Base-by-base conservation (phyloP, 2,888 invertebrate species). In the Habroteleia sp. region DNA sequence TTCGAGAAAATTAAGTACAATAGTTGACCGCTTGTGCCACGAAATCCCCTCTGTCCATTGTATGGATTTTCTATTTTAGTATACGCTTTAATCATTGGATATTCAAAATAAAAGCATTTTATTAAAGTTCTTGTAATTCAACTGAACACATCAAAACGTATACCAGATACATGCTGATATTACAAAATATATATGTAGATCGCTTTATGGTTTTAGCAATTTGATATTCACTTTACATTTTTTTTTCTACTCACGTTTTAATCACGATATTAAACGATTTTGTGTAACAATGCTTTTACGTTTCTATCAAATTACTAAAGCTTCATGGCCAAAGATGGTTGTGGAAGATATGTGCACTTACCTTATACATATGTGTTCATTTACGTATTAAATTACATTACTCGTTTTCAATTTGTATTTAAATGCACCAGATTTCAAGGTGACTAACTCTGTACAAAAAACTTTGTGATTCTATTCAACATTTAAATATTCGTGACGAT, bases 261-360 rank as follows among this genome's bases (percentile, higher is more conserved):
- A 20, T n/a, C n/a, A n/a, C n/a, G n/a, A n/a, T n/a, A n/a, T n/a
- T n/a, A n/a, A n/a, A n/a, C n/a, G n/a, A n/a, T n/a, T n/a, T n/a
- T n/a, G n/a, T n/a, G n/a, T n/a, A n/a, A n/a, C n/a, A n/a, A n/a
- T n/a, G n/a, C 7, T 25, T 7, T 25, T 25, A 1, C 25, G 7
- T 25, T 3, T 25, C 25, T 4, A 8, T 60, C 81, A 86, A 88
- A 87, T 86, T 84, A 85, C 87, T 84, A 82, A 79, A 85, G 80
- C 80, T 82, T 1, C 5, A 6, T 83, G 81, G 83, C 84, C 87
- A 88, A 87, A 85, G 85, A 85, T 82, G 88, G 86, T 87, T 87
- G 88, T 87, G 88, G 86, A 81, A 84, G 84, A 83, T 85, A 83
- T 88, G 79, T 58, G 72, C 82, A 87, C 86, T 87, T 86, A 88